Evolutionary conservation across 1,140 invertebrate species (phyloP).

Genomic region (Euwallacea fornicatus): DNA sequence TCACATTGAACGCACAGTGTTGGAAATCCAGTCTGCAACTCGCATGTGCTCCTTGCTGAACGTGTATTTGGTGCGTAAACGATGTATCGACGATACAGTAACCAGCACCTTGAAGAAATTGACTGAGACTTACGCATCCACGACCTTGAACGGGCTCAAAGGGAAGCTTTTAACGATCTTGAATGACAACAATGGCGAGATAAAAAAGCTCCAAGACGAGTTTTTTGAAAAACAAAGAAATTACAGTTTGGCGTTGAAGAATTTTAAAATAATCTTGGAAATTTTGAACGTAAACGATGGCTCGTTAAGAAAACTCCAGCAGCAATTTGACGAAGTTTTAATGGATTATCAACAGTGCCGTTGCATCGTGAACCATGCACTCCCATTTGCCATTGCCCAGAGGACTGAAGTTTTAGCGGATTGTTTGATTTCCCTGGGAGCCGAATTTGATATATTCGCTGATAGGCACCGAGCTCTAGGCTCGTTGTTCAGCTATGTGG

Average conservation of each 20-base stretch:
- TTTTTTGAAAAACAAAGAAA: slow-evolving; percentile 43
- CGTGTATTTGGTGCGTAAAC: slow-evolving; percentile 29
- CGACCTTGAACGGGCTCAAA: slow-evolving; percentile 37
- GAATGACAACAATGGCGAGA: slow-evolving; percentile 27
- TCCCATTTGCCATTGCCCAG: slow-evolving; percentile 40
- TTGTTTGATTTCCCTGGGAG: slow-evolving; percentile 38
- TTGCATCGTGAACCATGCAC: slow-evolving; percentile 40
- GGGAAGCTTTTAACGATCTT: slow-evolving; percentile 39
- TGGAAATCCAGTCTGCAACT: slow-evolving; percentile 41
- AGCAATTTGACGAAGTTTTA: slow-evolving; percentile 47
- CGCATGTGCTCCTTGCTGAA: slow-evolving; percentile 39
- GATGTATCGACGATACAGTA: slow-evolving; percentile 32
- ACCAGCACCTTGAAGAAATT: slow-evolving; percentile 32
- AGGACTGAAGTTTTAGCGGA: slow-evolving; percentile 40
- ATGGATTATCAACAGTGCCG: slow-evolving; percentile 45
- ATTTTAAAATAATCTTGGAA: slow-evolving; percentile 49
- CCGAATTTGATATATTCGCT: slow-evolving; percentile 19
- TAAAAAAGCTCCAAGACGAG: slow-evolving; percentile 39
- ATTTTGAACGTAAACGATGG: slow-evolving; percentile 44
- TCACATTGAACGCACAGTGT: slow-evolving; percentile 41
- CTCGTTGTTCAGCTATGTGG: slow-evolving; percentile 11
- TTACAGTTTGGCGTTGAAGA: slow-evolving; percentile 46
- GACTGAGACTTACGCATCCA: slow-evolving; percentile 27
- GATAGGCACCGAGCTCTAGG: slow-evolving; percentile 2
- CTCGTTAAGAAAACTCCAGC: slow-evolving; percentile 45